Evolutionary conservation across 2,888 invertebrate species (phyloP), one percentile per base, ranked within the genome.

Genomic region (Folsomia manolachei): DNA sequence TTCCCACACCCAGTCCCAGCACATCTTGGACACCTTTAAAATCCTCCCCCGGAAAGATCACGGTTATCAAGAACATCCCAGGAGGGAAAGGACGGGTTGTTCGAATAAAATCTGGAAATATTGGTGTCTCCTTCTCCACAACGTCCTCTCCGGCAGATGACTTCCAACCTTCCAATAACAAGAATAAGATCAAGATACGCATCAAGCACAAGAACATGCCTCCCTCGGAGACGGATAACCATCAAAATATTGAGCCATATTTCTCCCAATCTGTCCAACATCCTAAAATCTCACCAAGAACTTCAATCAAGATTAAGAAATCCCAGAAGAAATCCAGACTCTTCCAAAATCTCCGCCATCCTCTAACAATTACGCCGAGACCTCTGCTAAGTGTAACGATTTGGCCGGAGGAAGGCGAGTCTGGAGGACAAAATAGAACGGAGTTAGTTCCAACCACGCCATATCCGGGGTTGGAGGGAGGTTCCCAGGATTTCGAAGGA

Each of bases 301-400:
- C 63, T 2, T 63, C 14, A 7, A 23, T 26, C 7, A 56, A n/a
- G 7, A 56, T 56, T 19, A 18, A 56, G 19, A 56, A 52, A 4
- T 51, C 52, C 2, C 39, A 19, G 4, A 2, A 19, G 14, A 66
- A 66, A 52, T 56, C 21, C 19, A 1, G 51, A 19, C n/a, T 19
- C 4, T 56, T 56, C 19, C n/a, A 4, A 56, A 56, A 56, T 56
- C 7, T 39, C 4, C 4, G 7, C 4, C n/a, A 7, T n/a, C 24
- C 51, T 1, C 7, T 70, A 1, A 74, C 68, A 0, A 65, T 71
- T 19, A 68, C 73, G n/a, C 73, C 73, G 18, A n/a, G 73, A n/a
- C 73, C 73, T 0, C 19, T 73, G 56, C 52, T 73, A 1, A 68
- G 52, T 25, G 74, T 74, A 0, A 56, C 69, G n/a, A 21, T 74